Conservation (phyloP, 2,797 vertebrate species). For the Peromyscus attwateri region DNA sequence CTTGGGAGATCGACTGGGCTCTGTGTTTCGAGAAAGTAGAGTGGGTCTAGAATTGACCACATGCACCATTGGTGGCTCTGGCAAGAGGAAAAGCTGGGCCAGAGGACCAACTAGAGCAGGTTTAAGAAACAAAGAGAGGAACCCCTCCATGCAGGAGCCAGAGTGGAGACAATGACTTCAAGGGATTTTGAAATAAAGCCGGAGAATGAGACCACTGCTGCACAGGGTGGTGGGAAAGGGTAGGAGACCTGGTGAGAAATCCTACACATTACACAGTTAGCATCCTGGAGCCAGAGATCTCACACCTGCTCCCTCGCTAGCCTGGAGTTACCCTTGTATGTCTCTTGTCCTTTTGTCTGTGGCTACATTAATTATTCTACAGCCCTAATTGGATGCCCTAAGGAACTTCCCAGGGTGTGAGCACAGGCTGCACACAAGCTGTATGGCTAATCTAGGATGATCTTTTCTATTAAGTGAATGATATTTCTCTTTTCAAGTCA, state of each 20-base stretch:
- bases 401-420: background rate
- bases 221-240: background rate
- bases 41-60: background rate
- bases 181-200: background rate
- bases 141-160: background rate
- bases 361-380: background rate
- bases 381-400: background rate
- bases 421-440: background rate
- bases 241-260: background rate
- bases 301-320: background rate
- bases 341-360: background rate
- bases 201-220: background rate
- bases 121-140: background rate
- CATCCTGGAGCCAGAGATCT: background rate
- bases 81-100: background rate
- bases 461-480: background rate
- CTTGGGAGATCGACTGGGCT: background rate
- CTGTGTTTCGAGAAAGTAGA: background rate
- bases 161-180: background rate
- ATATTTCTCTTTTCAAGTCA: background rate
- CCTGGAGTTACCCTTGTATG: background rate
- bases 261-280: background rate
- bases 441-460: background rate
- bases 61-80: background rate
- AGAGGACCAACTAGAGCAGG: background rate